Percentiles rank a stretch among this genome's conserved stretches.
These are phyloP conservation scores for Nautilus pompilius DNA, from an alignment of 1,140 invertebrate genomes.

Conservation along the genomic window DNA sequence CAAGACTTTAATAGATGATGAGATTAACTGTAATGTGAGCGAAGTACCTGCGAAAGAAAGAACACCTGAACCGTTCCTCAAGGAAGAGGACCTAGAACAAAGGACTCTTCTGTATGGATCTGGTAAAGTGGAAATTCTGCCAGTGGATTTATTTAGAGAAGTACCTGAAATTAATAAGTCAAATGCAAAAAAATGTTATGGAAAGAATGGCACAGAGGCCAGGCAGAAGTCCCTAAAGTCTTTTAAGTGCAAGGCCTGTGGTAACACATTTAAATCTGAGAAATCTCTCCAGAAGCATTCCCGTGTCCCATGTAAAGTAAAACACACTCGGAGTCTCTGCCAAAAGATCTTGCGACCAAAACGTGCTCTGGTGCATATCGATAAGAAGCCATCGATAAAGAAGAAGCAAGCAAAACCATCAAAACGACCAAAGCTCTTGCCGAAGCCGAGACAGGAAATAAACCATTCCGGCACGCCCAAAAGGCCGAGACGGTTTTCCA, in stretches of 20 bases:
- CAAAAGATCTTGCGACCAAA: neutral
- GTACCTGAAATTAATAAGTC: no score
- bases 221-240: neutral
- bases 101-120: no score
- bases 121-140: no score
- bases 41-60: no score
- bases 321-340: neutral
- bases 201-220: neutral
- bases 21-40: no score
- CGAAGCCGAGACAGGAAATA: neutral
- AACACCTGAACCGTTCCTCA: no score
- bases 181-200: no score
- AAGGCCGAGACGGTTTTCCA: neutral
- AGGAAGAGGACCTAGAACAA: no score
- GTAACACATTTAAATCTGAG: neutral
- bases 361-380: neutral
- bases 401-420: neutral
- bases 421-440: neutral
- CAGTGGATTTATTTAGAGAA: no score
- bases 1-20: no score
- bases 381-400: slow-evolving; percentile 1
- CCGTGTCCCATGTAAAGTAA: neutral
- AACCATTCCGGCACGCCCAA: neutral
- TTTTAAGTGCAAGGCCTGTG: neutral
- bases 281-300: neutral